Percentiles rank a stretch among this genome's conserved stretches.
phyloP scores from a whole-genome alignment of 2,113 vertebrate species.

The Regulus satrapa region DNA sequence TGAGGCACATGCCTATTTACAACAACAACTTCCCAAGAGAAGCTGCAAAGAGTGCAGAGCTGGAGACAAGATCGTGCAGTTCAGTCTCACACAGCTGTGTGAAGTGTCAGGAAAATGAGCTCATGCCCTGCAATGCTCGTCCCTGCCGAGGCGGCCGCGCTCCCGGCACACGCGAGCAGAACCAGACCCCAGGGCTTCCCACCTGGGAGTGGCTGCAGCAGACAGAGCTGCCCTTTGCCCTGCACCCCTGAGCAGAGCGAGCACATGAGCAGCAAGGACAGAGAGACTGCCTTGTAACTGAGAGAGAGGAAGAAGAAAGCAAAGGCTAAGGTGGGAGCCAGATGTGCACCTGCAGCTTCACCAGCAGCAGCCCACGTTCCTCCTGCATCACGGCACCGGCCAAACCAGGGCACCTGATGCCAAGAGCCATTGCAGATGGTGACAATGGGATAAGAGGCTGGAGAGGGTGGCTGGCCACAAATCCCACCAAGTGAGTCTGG shows the following conservation, averaged over 20 bases:
- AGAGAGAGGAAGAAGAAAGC: neutral
- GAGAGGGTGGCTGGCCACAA: neutral
- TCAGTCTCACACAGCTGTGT: neutral
- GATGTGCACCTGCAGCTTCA: accelerated
- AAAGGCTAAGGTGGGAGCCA: neutral
- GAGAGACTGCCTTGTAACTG: neutral
- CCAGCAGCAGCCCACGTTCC: accelerated
- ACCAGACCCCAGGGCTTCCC: neutral
- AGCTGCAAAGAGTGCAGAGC: neutral
- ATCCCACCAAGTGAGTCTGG: neutral
- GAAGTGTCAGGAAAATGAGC: neutral
- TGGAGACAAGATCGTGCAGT: neutral
- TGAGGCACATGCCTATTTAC: conserved; percentile 20
- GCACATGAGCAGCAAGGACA: accelerated
- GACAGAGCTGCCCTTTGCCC: neutral
- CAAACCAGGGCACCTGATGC: accelerated
- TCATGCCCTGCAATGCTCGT: accelerated
- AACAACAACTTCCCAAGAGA: neutral
- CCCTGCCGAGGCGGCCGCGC: accelerated
- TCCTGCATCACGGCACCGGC: accelerated
- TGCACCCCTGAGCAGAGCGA: accelerated
- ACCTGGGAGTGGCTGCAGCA: accelerated
- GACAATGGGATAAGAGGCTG: accelerated
- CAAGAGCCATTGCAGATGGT: neutral
- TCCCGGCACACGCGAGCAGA: accelerated